Percentiles rank a stretch among this genome's conserved stretches.
Conservation (phyloP, 2,797 vertebrate genomes). For the Muscicapa comitata region DNA sequence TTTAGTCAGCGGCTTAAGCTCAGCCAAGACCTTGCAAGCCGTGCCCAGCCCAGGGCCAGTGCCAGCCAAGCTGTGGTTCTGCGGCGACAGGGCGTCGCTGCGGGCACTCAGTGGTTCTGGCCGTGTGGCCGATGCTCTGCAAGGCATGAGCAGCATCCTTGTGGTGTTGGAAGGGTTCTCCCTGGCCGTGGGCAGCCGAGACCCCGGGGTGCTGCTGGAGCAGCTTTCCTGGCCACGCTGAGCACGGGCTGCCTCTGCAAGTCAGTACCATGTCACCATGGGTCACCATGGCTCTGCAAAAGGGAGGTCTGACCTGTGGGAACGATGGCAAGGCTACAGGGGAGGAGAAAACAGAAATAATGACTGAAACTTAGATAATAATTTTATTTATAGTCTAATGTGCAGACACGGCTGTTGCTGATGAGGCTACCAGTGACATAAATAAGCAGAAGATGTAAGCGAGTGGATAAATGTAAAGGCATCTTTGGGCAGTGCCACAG, state of each 20-base stretch:
- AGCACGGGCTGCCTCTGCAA: background rate
- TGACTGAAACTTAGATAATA: conserved; percentile 39
- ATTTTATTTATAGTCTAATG: conserved; percentile 72
- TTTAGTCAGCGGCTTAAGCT: background rate
- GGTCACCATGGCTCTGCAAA: background rate
- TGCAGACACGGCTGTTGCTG: conserved; percentile 65
- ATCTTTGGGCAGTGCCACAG: conserved; percentile 69
- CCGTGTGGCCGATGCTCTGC: background rate
- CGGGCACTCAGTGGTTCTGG: background rate
- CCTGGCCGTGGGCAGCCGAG: background rate
- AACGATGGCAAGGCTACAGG: background rate
- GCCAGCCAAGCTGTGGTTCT: background rate
- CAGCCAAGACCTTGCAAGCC: background rate
- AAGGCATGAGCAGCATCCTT: background rate
- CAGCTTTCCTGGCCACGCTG: fast-evolving
- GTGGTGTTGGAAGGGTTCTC: background rate
- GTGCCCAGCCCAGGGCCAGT: background rate
- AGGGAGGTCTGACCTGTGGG: background rate
- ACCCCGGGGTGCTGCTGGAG: background rate
- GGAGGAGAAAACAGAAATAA: background rate
- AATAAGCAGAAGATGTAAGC: conserved; percentile 76
- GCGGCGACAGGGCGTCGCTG: fast-evolving
- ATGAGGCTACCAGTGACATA: conserved; percentile 72
- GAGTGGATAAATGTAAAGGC: conserved; percentile 67
- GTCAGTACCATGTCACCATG: background rate